Evolutionary conservation across 2,888 invertebrate species (phyloP).

Genomic region (Falcaria lacertinaria): DNA sequence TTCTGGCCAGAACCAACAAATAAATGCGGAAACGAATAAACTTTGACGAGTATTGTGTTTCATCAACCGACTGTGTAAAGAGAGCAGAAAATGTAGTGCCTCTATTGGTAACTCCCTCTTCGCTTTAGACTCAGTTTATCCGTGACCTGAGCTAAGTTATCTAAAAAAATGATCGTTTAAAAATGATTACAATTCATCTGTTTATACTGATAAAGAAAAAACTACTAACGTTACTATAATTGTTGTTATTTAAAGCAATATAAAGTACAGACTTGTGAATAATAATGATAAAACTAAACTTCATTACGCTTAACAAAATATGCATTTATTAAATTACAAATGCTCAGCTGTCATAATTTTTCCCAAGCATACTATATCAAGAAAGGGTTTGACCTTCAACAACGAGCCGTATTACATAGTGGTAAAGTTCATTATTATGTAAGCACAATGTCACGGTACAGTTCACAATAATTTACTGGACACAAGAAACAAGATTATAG

Average conservation of each 20-base stretch:
- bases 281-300: neutral
- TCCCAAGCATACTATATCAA: neutral
- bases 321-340: neutral
- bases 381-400: neutral
- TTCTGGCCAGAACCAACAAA: too few species aligned
- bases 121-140: too few species aligned
- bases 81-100: too few species aligned
- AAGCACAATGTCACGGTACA: conserved; percentile 2
- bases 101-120: too few species aligned
- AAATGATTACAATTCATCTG: too few species aligned
- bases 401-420: conserved; percentile 8
- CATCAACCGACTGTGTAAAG: too few species aligned
- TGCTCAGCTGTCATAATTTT: neutral
- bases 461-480: neutral
- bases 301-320: neutral
- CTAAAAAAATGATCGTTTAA: too few species aligned
- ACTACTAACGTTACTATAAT: too few species aligned
- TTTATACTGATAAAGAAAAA: too few species aligned
- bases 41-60: too few species aligned
- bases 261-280: neutral
- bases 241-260: neutral
- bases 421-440: conserved; percentile 10
- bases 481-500: neutral
- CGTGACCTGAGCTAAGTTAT: too few species aligned
- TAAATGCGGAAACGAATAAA: too few species aligned